Percentiles rank a stretch among this genome's conserved stretches.
These are phyloP conservation scores for Drosophila paramelanica DNA, from an alignment of 2,888 invertebrate species.

Conservation along the genomic window DNA sequence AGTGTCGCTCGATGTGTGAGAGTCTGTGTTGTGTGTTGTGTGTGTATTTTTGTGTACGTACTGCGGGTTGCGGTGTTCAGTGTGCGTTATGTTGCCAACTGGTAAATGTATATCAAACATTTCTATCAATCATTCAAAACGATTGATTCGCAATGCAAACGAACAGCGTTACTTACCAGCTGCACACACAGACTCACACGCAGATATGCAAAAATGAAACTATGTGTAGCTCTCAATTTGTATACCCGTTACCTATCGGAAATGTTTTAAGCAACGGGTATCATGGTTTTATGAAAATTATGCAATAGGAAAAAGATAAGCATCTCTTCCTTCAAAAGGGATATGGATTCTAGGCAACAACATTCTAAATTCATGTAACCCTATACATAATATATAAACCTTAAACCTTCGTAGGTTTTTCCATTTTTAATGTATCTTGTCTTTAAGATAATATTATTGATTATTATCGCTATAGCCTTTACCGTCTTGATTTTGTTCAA, in stretches of 20 bases:
- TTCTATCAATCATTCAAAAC: slow-evolving; percentile 79
- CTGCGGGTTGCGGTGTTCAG: background rate
- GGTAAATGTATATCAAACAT: slow-evolving; percentile 76
- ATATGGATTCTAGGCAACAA: too few relatives aligned
- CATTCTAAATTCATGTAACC: too few relatives aligned
- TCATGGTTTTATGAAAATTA: background rate
- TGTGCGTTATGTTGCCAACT: slow-evolving; percentile 49
- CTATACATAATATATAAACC: too few relatives aligned
- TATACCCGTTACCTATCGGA: background rate
- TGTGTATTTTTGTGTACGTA: background rate
- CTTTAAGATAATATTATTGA: too few relatives aligned
- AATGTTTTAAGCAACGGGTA: background rate
- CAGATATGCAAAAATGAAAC: background rate
- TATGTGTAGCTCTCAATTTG: slow-evolving; percentile 3
- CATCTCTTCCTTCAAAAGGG: too few relatives aligned
- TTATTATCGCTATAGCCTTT: too few relatives aligned
- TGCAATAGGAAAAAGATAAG: background rate
- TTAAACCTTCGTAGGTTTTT: too few relatives aligned
- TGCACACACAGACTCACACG: slow-evolving; percentile 9
- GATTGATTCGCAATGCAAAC: slow-evolving; percentile 78
- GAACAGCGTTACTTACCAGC: slow-evolving; percentile 36
- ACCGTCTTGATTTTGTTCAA: too few relatives aligned
- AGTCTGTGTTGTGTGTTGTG: slow-evolving; percentile 7
- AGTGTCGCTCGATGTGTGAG: slow-evolving; percentile 7
- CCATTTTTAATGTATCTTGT: too few relatives aligned